Percentiles rank a stretch among this genome's conserved stretches.
phyloP scores from a whole-genome alignment of 2,888 invertebrate species.

The Philereme vetulata region DNA sequence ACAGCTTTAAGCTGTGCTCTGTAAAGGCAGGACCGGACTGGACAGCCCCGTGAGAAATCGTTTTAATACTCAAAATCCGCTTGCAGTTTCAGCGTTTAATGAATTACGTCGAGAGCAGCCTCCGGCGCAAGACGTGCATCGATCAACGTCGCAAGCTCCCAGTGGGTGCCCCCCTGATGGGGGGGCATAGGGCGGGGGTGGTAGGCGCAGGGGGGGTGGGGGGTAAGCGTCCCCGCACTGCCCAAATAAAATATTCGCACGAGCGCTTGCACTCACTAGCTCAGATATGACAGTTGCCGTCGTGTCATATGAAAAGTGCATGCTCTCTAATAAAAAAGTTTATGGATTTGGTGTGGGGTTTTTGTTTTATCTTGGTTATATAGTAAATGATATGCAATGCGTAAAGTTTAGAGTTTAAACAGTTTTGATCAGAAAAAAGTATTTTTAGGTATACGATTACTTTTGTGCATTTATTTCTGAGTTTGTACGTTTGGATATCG shows the following conservation, averaged over 20 bases:
- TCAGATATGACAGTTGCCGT: slow-evolving; percentile 67
- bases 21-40: slow-evolving; percentile 69
- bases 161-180: slow-evolving; percentile 15
- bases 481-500: too few species aligned
- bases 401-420: background rate
- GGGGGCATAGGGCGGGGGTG: slow-evolving; percentile 36
- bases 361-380: slow-evolving; percentile 8
- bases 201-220: slow-evolving; percentile 65
- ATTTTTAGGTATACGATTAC: too few species aligned
- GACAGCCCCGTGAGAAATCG: slow-evolving; percentile 81
- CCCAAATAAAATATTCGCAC: slow-evolving; percentile 82
- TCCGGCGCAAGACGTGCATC: slow-evolving; percentile 86
- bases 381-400: background rate
- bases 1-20: slow-evolving; percentile 59
- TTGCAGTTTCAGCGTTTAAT: slow-evolving; percentile 83
- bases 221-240: slow-evolving; percentile 67
- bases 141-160: slow-evolving; percentile 83
- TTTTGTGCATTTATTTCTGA: too few species aligned
- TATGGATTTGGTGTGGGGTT: slow-evolving; percentile 13
- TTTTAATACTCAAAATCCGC: slow-evolving; percentile 83
- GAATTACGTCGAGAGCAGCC: slow-evolving; percentile 84
- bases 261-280: slow-evolving; percentile 58
- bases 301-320: slow-evolving; percentile 50
- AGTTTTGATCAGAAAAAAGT: too few species aligned
- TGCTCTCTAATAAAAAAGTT: slow-evolving; percentile 16